phyloP scores from a whole-genome alignment of 2,888 invertebrate genomes.

The Molorchus minor region DNA sequence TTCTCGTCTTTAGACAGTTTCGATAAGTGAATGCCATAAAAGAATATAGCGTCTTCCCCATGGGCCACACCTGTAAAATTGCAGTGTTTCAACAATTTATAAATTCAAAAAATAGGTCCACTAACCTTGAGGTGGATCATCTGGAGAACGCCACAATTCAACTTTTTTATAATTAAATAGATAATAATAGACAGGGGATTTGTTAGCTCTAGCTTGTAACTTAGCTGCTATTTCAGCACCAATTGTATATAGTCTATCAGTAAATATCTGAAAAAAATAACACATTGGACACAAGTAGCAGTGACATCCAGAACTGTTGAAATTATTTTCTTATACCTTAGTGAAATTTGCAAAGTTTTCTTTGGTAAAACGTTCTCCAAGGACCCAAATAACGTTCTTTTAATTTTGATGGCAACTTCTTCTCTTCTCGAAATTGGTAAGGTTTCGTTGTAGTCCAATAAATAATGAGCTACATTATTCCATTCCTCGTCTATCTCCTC shows the following conservation, averaged over 20 bases:
- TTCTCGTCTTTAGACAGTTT: neutral
- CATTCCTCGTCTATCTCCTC: conserved; percentile 58
- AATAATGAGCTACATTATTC: conserved; percentile 46
- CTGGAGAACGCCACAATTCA: neutral
- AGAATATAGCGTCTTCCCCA: conserved; percentile 2
- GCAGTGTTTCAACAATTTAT: no score
- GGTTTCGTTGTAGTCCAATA: conserved; percentile 51
- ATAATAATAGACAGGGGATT: conserved; percentile 46
- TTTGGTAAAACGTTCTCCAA: conserved; percentile 37
- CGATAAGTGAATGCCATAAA: neutral
- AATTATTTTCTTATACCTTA: conserved; percentile 42
- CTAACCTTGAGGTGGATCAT: no score
- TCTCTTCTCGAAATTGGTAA: conserved; percentile 37
- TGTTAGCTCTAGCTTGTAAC: conserved; percentile 44
- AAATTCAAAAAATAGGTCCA: no score
- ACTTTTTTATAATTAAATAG: conserved; percentile 14
- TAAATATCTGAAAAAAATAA: conserved; percentile 64
- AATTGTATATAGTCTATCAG: conserved; percentile 69
- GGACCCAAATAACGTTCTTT: neutral
- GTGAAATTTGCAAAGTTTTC: conserved; percentile 45
- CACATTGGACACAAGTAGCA: neutral
- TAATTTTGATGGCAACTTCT: conserved; percentile 45
- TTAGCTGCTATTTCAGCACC: conserved; percentile 46
- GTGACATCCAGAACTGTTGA: neutral
- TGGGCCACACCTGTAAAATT: conserved; percentile 3